Evolutionary conservation across 2,888 invertebrate species (phyloP), one percentile per base, ranked within the genome.

Genomic region (Diarsia mendica): DNA sequence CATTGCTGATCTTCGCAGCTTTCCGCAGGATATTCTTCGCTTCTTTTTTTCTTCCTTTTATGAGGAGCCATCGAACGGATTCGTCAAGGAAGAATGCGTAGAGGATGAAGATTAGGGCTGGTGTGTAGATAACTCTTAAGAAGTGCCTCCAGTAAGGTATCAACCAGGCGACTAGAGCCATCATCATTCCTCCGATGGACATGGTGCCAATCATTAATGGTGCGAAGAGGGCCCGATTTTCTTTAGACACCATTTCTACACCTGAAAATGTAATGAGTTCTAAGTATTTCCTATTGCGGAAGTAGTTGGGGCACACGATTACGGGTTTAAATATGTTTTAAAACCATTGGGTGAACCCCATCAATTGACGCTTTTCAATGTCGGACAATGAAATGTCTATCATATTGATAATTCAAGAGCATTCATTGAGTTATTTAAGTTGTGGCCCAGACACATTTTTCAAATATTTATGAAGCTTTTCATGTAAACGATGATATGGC

Each of bases 1-100:
- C 81, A 64, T 92, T 91, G 72, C 92, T 93, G 20, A 78, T 89
- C 84, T 94, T 95, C 0, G 97, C 97, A 51, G 98, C 97, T 87
- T 95, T 97, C 8, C 95, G 92, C 46, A 98, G 92, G 20, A 98
- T 97, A 33, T 90, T 90, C 77, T 97, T 97, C 0, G 98, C 98
- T 89, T 97, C 96, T 1, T 97, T 97, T 79, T 97, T 97, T 80
- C 97, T 96, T 10, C 97, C 97, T 90, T 97, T 97, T 23, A 97
- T 97, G 18, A 98, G 92, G 3, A 98, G 95, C 98, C 98, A 98
- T 89, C 98, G 98, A 97, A 70, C 98, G 97, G 98, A 98, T 92
- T 98, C 98, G 11, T 98, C 98, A 58, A 98, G 93, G 0, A 97
- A 88, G 96, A 97, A 97, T 63, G 97, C 96, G 88, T 98, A 98